Conservation (phyloP, 2,113 vertebrate species). For the Centrocercus urophasianus region DNA sequence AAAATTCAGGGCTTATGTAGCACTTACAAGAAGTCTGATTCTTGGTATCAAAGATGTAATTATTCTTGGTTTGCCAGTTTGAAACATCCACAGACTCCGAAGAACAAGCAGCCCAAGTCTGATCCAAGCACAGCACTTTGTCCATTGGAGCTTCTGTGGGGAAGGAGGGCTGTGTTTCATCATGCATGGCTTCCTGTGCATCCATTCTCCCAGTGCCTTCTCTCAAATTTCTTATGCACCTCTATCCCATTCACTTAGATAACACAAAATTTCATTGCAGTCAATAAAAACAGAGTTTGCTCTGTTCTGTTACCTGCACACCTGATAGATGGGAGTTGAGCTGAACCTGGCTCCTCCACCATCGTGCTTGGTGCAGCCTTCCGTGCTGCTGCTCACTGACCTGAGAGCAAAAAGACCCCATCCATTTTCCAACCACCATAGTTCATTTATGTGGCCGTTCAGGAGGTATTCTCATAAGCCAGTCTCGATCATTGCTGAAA, state of each 20-base stretch:
- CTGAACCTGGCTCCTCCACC: background rate
- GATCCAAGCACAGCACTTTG: accelerated
- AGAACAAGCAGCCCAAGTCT: background rate
- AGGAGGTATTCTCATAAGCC: background rate
- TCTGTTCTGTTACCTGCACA: accelerated
- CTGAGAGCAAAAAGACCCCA: accelerated
- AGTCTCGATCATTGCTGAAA: background rate
- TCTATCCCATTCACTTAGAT: background rate
- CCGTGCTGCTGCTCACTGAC: accelerated
- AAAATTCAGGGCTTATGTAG: background rate
- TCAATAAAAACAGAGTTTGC: background rate
- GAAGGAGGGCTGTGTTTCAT: background rate
- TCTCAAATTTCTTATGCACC: background rate
- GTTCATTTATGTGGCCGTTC: background rate
- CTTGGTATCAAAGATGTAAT: accelerated
- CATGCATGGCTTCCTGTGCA: accelerated
- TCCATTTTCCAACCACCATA: accelerated
- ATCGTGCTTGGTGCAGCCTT: accelerated
- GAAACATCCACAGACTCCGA: background rate
- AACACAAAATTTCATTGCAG: background rate
- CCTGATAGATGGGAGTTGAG: accelerated
- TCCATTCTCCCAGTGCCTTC: accelerated
- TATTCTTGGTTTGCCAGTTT: background rate
- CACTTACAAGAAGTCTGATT: background rate
- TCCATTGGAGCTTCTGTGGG: accelerated